phyloP scores from a whole-genome alignment of 2,113 vertebrate genomes.

The Elephas maximus region DNA sequence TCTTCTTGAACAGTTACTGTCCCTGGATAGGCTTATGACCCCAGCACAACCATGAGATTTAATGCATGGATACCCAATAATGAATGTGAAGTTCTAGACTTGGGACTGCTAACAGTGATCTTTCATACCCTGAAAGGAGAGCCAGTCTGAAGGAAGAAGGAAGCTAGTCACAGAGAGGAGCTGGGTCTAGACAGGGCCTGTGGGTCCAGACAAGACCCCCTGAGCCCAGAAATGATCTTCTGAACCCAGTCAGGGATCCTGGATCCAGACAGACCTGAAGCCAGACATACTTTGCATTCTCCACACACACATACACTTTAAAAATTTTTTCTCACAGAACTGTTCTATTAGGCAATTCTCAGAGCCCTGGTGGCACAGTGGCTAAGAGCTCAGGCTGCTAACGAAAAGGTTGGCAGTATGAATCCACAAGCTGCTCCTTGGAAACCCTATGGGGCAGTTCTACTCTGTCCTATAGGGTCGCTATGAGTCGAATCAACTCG shows the following conservation, averaged over 20 bases:
- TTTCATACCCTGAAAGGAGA: not conserved
- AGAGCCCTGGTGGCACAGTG: too few relatives aligned
- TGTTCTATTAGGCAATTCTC: too few relatives aligned
- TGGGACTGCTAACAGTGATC: not conserved
- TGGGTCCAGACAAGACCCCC: not conserved
- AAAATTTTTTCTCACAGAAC: too few relatives aligned
- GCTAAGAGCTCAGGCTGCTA: too few relatives aligned
- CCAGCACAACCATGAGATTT: not conserved
- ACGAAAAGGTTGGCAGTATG: too few relatives aligned
- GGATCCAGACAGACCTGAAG: not conserved
- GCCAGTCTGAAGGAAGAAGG: not conserved
- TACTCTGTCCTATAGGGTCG: too few relatives aligned
- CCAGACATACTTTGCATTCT: not conserved
- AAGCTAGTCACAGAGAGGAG: not conserved
- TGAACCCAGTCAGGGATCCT: not conserved
- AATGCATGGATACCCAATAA: not conserved
- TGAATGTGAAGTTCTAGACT: not conserved
- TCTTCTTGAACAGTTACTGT: not conserved
- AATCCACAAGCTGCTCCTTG: too few relatives aligned
- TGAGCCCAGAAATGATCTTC: not conserved
- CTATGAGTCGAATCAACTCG: too few relatives aligned
- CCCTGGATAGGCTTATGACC: not conserved
- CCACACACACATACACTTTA: too few relatives aligned
- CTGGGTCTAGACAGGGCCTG: not conserved
- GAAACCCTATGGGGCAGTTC: too few relatives aligned